Base-by-base conservation (phyloP, 2,797 vertebrate genomes). In the Rallus crepitans region DNA sequence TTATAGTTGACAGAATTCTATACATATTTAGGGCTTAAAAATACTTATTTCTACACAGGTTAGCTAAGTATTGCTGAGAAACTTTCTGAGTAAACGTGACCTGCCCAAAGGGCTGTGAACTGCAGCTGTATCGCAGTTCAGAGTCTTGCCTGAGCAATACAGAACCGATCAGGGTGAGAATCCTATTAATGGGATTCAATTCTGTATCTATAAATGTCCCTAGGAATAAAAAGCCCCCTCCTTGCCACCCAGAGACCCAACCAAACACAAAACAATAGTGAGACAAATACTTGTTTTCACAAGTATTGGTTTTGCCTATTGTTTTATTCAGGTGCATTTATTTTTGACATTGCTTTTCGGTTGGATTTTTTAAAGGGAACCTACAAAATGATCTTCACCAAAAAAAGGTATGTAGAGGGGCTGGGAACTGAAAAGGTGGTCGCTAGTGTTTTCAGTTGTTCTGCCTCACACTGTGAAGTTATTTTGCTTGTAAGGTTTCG, bases 201-300 rank as follows among this genome's bases (percentile, higher is more conserved):
- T 57, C 31, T 31, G 28, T 21, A 55, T 55, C 37, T 68, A 37
- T 39, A 86, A 75, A 53, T 13, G 24, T 35, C 40, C 63, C 47
- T 78, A 16, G 23, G 19, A 35, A 56, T 39, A 33, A 47, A 37
- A 6, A 37, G 37, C 37, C 0, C 9, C 55, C 66, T 82, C 35
- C 20, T 94, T 95, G 84, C 69, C n/a, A 88, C 87, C 60, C 65
- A 61, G 88, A 88, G 60, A 27, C 12, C 37, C 77, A 92, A 63
- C 9, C 24, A 88, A 69, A 89, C 42, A 70, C 35, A 90, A 93
- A 76, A 69, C 18, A n/a, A 80, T 64, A 66, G 25, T 89, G 68
- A 84, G 55, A 75, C 72, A 93, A 96, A 92, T 94, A 94, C 91
- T 90, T 95, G 92, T 92, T 93, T 96, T 57, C 82, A 81, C 56